Base-by-base conservation (phyloP, 2,113 vertebrate species). In the Lathamus discolor region DNA sequence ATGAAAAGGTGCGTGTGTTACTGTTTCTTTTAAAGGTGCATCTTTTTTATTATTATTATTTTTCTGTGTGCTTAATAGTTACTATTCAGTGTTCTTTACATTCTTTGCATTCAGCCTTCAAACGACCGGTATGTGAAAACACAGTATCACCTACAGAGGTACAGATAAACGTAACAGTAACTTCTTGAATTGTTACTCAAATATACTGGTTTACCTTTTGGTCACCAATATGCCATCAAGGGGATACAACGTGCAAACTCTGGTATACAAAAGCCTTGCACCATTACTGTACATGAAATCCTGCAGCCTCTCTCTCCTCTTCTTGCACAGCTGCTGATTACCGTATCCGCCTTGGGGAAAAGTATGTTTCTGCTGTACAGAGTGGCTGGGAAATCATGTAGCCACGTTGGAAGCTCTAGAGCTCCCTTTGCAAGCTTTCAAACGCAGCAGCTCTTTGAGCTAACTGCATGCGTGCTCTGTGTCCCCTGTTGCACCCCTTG, bases 21-120 rank as follows among this genome's bases (percentile, higher is more conserved):
- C 94, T 96, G 95, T 97, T 95, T 97, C 94, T 95, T 95, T 94
- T 91, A 93, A 95, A 97, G 97, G 97, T 98, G 97, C 97, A 88
- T 97, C 74, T 43, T 96, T 94, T 55, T 74, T 46, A 43, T 37
- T 9, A 76, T 96, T 83, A 24, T 59, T 35, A 59, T 93, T 90
- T 93, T 97, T 97, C 94, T 88, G 69, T 97, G 96, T 94, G 96
- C 96, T 95, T 96, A 85, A 51, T 84, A 70, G 80, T 82, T 86
- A 91, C 95, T 96, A 51, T 91, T 95, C 95, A 91, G 93, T 93
- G 90, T 91, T 97, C 93, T 96, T 83, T 92, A 93, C 90, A 91
- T 96, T 96, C 97, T 97, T 91, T 64, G 75, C 68, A 67, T 95
- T 96, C 90, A 88, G 81, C 97, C 83, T 86, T 87, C 54, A 78